Evolutionary conservation across 2,888 invertebrate genomes (phyloP).

Genomic region (Hemicrepidius hirtus): DNA sequence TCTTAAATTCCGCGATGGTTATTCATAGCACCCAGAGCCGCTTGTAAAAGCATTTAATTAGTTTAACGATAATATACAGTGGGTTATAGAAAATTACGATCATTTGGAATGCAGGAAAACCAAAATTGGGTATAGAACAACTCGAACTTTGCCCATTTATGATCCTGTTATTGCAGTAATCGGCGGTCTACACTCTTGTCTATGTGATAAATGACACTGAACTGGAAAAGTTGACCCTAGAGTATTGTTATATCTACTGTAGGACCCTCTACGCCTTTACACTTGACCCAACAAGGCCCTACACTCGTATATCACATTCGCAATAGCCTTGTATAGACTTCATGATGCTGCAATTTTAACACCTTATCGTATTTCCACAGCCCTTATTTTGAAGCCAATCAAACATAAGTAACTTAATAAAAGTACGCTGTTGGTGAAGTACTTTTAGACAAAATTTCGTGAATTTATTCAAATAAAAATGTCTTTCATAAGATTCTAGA

Average conservation of each 20-base stretch:
- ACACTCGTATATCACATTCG: constrained; percentile 24
- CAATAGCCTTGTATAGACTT: constrained; percentile 1
- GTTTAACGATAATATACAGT: too few relatives aligned
- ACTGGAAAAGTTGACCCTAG: constrained; percentile 29
- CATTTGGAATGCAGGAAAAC: not conserved
- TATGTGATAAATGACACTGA: constrained; percentile 18
- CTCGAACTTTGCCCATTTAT: not conserved
- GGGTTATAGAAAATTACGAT: too few relatives aligned
- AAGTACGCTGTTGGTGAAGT: too few relatives aligned
- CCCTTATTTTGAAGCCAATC: not conserved
- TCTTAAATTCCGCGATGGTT: too few relatives aligned
- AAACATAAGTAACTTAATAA: too few relatives aligned
- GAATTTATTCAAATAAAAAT: too few relatives aligned
- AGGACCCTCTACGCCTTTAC: constrained; percentile 3
- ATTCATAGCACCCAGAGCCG: too few relatives aligned
- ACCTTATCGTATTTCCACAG: not conserved
- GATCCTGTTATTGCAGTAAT: constrained; percentile 13
- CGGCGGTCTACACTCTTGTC: constrained; percentile 10
- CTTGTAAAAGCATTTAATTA: too few relatives aligned
- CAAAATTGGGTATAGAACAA: not conserved
- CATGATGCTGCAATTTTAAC: constrained; percentile 19
- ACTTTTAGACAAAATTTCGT: too few relatives aligned
- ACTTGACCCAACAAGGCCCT: constrained; percentile 8
- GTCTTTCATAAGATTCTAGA: too few relatives aligned
- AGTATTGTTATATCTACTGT: constrained; percentile 37